Evolutionary conservation across 2,113 vertebrate genomes (phyloP), one percentile per base, ranked within the genome.

Genomic region (Nyctibius bracteatus): DNA sequence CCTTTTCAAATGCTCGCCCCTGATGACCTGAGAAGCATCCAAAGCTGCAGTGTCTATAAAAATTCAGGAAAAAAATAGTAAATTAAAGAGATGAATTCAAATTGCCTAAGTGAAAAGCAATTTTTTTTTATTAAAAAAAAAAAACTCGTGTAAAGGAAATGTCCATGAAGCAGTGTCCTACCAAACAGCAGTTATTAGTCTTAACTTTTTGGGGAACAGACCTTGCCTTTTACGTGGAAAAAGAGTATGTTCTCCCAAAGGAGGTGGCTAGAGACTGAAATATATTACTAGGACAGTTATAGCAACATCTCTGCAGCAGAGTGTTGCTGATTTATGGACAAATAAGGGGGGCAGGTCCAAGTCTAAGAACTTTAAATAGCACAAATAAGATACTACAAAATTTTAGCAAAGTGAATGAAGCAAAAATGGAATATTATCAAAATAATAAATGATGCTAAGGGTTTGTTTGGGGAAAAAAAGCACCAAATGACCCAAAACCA

Each of bases 401-500:
- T 52, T 74, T 49, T 35, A 82, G 28, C 6, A 18, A 80, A 63
- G 22, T 5, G 37, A 88, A 58, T 1, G 2, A 78, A 73, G 27
- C 4, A 74, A 74, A 74, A 82, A 25, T 7, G 18, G 33, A 49
- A 3, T 41, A 63, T 30, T 71, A 67, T 10, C 5, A 80, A 91
- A 88, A 61, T 7, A 59, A 67, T 11, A 41, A 20, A 44, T 10
- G 1, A 66, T 5, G 2, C 7, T 31, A 22, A 12, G 1, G n/a
- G n/a, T n/a, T 7, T 35, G 39, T 67, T 49, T 1, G 0, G 3
- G 5, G 16, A 3, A 2, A 7, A 14, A 9, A 15, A 25, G 3
- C 2, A 16, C 7, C 28, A 49, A 51, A 49, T 12, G 10, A 28
- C 19, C 14, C 47, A 7, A 43, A 51, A 59, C 1, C 19, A 73